A percentile compares a stretch with the other conserved stretches of the same genome.
phyloP scores from a whole-genome alignment of 1,140 invertebrate genomes.

The Drosophila persimilis region DNA sequence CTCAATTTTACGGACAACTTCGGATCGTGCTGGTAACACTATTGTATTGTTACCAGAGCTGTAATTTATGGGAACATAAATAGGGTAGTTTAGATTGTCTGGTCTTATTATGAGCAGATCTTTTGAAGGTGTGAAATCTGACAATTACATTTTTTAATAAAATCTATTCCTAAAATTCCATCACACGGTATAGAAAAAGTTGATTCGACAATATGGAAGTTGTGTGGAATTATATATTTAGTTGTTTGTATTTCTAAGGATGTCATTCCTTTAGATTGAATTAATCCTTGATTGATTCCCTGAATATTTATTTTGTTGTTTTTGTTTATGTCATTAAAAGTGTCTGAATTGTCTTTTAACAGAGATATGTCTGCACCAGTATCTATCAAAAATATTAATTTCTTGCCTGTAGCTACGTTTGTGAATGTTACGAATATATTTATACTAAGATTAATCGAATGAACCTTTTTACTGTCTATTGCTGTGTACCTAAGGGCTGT shows the following conservation, averaged over 20 bases:
- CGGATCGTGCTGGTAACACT: neutral
- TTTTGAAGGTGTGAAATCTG: neutral
- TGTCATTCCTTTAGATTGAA: neutral
- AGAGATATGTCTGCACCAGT: too few species aligned
- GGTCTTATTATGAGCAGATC: slow-evolving; percentile 16
- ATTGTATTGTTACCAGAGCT: slow-evolving; percentile 8
- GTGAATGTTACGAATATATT: slow-evolving; percentile 7
- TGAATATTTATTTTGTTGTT: slow-evolving; percentile 1
- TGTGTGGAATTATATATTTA: slow-evolving; percentile 11
- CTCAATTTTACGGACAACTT: neutral
- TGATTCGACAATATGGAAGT: slow-evolving; percentile 7
- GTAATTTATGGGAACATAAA: slow-evolving; percentile 16
- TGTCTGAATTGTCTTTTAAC: too few species aligned
- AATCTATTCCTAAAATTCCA: too few species aligned
- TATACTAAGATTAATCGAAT: slow-evolving; percentile 10
- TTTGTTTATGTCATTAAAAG: neutral
- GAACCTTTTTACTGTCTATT: neutral
- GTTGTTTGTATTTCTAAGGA: slow-evolving; percentile 5
- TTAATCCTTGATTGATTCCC: too few species aligned
- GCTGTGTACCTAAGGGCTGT: neutral
- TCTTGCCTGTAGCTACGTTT: neutral
- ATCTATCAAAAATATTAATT: too few species aligned
- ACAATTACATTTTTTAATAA: too few species aligned
- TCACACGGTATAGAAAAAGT: slow-evolving; percentile 9
- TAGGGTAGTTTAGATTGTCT: slow-evolving; percentile 6